Base-by-base conservation (phyloP, 1,140 invertebrate species). In the Akabosia matsudoensis region DNA sequence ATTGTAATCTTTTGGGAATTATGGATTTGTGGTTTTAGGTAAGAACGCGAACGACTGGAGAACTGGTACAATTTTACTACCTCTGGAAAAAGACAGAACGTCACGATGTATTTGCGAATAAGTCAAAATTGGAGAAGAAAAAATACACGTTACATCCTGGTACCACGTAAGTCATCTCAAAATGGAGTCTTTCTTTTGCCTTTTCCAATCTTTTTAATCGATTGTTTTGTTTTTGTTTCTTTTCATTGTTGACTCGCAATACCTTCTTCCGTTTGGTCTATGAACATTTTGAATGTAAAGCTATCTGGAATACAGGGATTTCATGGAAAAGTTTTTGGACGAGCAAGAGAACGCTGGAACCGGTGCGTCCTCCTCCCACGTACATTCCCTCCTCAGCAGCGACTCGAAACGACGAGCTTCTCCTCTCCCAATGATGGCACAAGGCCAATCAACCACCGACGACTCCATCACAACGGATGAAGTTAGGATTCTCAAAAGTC, bases 41-140 rank as follows among this genome's bases (percentile, higher is more conserved):
- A 24, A 88, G 92, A 83, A 97, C 96, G 70, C 87, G 96, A 83
- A 95, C 95, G n/a, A 96, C 98, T 30, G 94, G 95, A 31, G 97
- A 99, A 86, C 86, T 99, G 64, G 95, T 98, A 45, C 95, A 98
- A 83, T 98, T 98, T 87, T 99, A 99, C 87, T 99, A 99, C 84
- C 88, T 98, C 33, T 99, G 97, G 97, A 99, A 99, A 85, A 99
- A 98, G 86, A 98, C 97, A 67, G 96, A 98, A 84, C 87, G 97
- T 52, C 95, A 98, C 85, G 97, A 98, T 86, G 91, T 92, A 1
- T 95, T 94, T 87, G 92, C 92, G 1, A 93, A 92, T 82, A 93
- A 93, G 86, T 90, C 90, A 18, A 85, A 92, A 76, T 85, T 94
- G 74, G 93, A 94, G 83, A 95, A 95, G 85, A 93, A 93, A 83